These are phyloP conservation scores for Rambutsinella grinnellia DNA, from an alignment of 2,888 invertebrate species.

Conservation along the genomic window DNA sequence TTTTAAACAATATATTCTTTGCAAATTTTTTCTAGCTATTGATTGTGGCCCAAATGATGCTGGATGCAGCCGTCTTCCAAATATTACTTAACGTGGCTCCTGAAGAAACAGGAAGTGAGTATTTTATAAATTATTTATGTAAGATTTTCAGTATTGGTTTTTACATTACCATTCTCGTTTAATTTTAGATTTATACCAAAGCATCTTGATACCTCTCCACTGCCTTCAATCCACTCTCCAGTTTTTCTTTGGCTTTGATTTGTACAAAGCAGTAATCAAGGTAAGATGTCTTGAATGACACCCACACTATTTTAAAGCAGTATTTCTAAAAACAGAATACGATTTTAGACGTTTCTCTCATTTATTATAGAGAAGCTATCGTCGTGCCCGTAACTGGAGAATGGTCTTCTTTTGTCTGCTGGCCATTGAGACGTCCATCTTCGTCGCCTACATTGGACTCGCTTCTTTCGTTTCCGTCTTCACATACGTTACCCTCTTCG, in stretches of 20 bases:
- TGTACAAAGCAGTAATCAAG: slow-evolving; percentile 32
- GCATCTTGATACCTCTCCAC: slow-evolving; percentile 39
- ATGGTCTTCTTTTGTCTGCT: slow-evolving; percentile 40
- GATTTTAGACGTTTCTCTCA: no score
- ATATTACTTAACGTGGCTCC: slow-evolving; percentile 12
- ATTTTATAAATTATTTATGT: no score
- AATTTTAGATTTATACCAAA: slow-evolving; percentile 38
- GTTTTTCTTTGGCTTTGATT: slow-evolving; percentile 46
- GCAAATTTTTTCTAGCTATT: slow-evolving; percentile 13
- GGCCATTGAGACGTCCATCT: slow-evolving; percentile 36
- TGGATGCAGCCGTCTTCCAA: slow-evolving; percentile 47
- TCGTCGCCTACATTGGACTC: slow-evolving; percentile 32
- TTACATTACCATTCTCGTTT: slow-evolving; percentile 5
- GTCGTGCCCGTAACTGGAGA: slow-evolving; percentile 41
- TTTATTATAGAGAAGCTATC: slow-evolving; percentile 38
- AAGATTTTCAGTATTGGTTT: no score
- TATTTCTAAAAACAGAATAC: no score
- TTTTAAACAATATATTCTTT: not conserved
- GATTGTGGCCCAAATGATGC: slow-evolving; percentile 43
- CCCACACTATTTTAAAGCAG: no score
- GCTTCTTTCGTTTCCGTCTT: slow-evolving; percentile 33
- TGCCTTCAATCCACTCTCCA: slow-evolving; percentile 47
- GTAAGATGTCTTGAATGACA: no score
- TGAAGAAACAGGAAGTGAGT: no score
- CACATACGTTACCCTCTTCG: slow-evolving; percentile 28